These are phyloP conservation scores for Cerceris ruficornis DNA, from an alignment of 2,888 invertebrate species.

Conservation along the genomic window DNA sequence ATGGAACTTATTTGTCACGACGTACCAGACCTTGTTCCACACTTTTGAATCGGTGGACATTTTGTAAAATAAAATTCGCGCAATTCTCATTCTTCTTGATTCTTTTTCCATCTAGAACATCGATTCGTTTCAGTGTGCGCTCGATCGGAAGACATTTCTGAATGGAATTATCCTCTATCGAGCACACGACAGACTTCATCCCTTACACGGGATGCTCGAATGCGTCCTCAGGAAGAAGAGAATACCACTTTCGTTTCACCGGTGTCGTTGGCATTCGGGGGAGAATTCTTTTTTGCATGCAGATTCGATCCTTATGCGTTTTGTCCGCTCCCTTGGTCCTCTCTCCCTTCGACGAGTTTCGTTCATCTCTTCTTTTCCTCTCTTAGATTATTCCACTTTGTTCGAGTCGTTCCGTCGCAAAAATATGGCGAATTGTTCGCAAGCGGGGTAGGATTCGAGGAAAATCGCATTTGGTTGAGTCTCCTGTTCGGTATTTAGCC, in stretches of 20 bases:
- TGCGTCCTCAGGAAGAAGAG: constrained; percentile 57
- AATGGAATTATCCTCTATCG: constrained; percentile 63
- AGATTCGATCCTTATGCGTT: constrained; percentile 72
- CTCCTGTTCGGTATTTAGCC: too few species aligned
- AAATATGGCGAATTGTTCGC: too few species aligned
- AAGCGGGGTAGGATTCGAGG: too few species aligned
- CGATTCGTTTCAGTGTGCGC: constrained; percentile 37
- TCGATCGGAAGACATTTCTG: constrained; percentile 62
- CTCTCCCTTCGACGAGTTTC: constrained; percentile 29
- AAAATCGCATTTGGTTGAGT: too few species aligned
- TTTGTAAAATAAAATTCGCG: too few species aligned
- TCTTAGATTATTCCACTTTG: background rate
- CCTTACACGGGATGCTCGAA: constrained; percentile 58
- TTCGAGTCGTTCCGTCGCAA: background rate
- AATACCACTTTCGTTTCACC: constrained; percentile 44
- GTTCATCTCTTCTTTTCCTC: constrained; percentile 23
- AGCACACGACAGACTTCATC: constrained; percentile 64
- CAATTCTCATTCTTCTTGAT: constrained; percentile 7
- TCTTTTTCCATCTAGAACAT: constrained; percentile 11
- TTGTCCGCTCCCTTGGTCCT: constrained; percentile 33
- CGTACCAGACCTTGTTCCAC: too few species aligned
- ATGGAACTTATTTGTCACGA: too few species aligned
- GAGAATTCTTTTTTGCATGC: constrained; percentile 78
- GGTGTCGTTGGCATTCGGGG: constrained; percentile 50
- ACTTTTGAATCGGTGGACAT: too few species aligned